Conservation (phyloP, 2,797 vertebrate genomes). For the Coracias cyanogaster region DNA sequence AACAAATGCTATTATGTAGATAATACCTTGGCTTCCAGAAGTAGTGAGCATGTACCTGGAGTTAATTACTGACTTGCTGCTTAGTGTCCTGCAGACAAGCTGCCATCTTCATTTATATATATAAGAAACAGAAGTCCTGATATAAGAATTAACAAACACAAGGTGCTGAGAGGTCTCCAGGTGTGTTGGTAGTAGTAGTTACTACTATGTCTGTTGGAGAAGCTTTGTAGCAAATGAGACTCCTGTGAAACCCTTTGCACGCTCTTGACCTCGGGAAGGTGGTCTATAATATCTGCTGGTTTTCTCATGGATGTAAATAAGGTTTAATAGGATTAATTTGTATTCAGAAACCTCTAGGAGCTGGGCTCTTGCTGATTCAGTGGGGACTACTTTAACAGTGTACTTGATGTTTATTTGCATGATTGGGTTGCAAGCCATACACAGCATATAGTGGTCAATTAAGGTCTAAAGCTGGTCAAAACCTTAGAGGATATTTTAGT, state of each 20-base stretch:
- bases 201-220: not conserved
- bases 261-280: not conserved
- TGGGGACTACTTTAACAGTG: not conserved
- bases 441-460: not conserved
- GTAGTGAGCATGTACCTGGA: not conserved
- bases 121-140: not conserved
- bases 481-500: not conserved
- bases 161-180: not conserved
- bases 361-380: not conserved
- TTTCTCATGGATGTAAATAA: not conserved
- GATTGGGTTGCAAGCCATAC: not conserved
- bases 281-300: rapidly evolving
- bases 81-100: not conserved
- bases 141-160: not conserved
- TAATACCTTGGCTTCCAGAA: not conserved
- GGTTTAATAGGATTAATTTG: not conserved
- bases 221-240: not conserved
- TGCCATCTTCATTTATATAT: not conserved
- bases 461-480: not conserved
- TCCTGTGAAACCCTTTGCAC: not conserved
- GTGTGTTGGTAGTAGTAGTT: not conserved
- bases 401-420: not conserved
- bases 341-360: not conserved
- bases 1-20: not conserved
- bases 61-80: not conserved